Percentiles rank a stretch among this genome's conserved stretches.
phyloP scores from a whole-genome alignment of 2,888 invertebrate genomes.

The Sinentomon sp. region DNA sequence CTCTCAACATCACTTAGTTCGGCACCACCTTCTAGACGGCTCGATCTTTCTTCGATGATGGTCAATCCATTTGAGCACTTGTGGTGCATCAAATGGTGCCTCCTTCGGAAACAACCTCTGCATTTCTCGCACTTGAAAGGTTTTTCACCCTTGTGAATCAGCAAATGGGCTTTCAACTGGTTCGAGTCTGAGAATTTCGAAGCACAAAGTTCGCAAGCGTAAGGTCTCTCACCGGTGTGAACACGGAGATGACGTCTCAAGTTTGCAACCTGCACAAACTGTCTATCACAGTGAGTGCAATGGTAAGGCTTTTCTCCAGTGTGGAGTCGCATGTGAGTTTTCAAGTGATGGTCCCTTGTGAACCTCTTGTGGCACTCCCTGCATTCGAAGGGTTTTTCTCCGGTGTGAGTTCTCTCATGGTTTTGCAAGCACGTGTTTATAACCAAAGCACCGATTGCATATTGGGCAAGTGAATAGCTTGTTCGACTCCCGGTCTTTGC shows the following conservation, averaged over 20 bases:
- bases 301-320: constrained; percentile 82
- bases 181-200: constrained; percentile 74
- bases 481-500: neutral
- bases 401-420: constrained; percentile 79
- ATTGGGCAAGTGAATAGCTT: constrained; percentile 59
- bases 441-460: constrained; percentile 67
- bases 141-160: constrained; percentile 71
- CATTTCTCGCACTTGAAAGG: constrained; percentile 59
- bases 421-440: constrained; percentile 83
- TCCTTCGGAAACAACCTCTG: constrained; percentile 46
- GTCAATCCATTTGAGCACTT: constrained; percentile 33
- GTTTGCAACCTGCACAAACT: constrained; percentile 81
- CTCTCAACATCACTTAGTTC: neutral
- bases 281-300: constrained; percentile 68
- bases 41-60: constrained; percentile 13
- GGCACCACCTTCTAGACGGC: neutral
- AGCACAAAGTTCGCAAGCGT: constrained; percentile 57
- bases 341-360: constrained; percentile 72
- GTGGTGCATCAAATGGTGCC: constrained; percentile 61
- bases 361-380: constrained; percentile 73
- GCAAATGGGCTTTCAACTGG: constrained; percentile 61
- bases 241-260: constrained; percentile 61
- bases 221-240: constrained; percentile 73
- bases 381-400: constrained; percentile 80
- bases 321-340: constrained; percentile 73